phyloP scores from a whole-genome alignment of 2,113 vertebrate species.

The Pyxicephalus adspersus region DNA sequence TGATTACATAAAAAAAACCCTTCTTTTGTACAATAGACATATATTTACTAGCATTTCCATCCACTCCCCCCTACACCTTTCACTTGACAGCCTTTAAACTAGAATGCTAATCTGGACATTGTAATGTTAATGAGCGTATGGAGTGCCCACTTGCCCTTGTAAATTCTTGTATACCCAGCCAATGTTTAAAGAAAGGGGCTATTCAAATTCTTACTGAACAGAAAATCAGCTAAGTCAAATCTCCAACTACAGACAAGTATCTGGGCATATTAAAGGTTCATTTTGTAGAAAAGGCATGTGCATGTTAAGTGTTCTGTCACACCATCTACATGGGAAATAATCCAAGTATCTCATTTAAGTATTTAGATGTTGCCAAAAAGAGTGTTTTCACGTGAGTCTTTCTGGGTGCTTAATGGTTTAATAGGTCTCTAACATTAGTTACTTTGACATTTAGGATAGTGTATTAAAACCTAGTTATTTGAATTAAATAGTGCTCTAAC shows the following conservation, averaged over 20 bases:
- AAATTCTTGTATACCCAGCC: conserved; percentile 47
- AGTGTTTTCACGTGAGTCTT: conserved; percentile 4
- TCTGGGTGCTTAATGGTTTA: conserved; percentile 33
- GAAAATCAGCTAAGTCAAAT: conserved; percentile 49
- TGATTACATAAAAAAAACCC: background rate
- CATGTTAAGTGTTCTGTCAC: conserved; percentile 52
- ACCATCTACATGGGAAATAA: conserved; percentile 25
- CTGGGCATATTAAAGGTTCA: conserved; percentile 48
- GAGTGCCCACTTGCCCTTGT: conserved; percentile 48
- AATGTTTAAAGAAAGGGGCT: conserved; percentile 50
- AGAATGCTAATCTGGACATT: conserved; percentile 53
- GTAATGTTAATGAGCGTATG: conserved; percentile 46
- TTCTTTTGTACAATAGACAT: background rate
- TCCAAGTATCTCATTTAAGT: conserved; percentile 46
- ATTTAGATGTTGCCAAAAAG: conserved; percentile 35
- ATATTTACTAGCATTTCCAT: background rate
- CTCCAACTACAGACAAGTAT: conserved; percentile 46
- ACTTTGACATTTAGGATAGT: conserved; percentile 23
- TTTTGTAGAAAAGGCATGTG: conserved; percentile 34
- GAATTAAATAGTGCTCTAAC: conserved; percentile 5
- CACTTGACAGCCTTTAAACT: conserved; percentile 20
- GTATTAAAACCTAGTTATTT: conserved; percentile 39
- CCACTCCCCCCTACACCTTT: background rate
- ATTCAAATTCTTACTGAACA: conserved; percentile 38
- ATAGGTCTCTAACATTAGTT: conserved; percentile 5